Conservation (phyloP, 2,113 vertebrate genomes). For the Psephotus haematonotus region DNA sequence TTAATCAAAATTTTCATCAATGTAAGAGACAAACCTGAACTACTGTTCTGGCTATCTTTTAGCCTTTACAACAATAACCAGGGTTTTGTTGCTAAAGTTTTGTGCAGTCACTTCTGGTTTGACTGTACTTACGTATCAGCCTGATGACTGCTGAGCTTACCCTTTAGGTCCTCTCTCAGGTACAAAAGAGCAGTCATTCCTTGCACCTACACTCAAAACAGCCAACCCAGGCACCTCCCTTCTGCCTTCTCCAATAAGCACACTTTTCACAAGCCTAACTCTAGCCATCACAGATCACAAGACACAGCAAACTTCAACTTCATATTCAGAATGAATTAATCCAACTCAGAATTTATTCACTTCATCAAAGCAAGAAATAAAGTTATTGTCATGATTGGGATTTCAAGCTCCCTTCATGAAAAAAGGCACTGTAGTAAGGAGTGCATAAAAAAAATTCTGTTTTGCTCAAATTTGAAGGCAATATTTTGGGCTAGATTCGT, state of each 20-base stretch:
- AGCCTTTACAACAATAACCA: neutral
- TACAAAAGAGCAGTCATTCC: neutral
- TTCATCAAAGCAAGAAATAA: neutral
- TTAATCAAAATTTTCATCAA: neutral
- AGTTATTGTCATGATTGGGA: neutral
- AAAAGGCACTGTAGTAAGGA: neutral
- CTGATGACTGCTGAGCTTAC: neutral
- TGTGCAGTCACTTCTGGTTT: neutral
- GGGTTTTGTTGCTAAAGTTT: neutral
- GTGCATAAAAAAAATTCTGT: neutral
- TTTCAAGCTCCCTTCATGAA: neutral
- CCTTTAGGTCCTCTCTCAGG: neutral
- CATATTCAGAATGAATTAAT: neutral
- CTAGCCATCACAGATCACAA: neutral
- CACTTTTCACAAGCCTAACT: neutral
- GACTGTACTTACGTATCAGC: neutral
- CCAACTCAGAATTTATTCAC: neutral
- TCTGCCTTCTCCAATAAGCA: neutral
- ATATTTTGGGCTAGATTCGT: neutral
- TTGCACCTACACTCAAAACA: neutral
- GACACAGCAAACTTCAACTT: neutral
- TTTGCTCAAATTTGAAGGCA: neutral
- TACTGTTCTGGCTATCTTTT: neutral
- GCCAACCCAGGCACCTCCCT: neutral
- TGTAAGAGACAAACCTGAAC: neutral